Percentiles rank a stretch among this genome's conserved stretches.
phyloP scores from a whole-genome alignment of 1,140 invertebrate genomes.

The Physella acuta region DNA sequence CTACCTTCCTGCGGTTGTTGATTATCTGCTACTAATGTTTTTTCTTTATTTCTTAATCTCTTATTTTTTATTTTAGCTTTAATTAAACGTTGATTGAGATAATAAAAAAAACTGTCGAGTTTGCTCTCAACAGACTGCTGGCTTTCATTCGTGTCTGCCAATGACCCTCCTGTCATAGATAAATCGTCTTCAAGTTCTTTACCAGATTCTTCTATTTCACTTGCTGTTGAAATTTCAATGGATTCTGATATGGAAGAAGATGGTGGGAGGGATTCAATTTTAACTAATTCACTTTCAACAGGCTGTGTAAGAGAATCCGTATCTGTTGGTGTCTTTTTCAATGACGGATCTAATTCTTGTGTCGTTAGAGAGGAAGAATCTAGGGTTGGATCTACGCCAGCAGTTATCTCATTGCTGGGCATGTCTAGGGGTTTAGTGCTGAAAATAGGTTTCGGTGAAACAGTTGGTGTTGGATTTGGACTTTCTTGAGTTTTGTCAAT shows the following conservation, averaged over 20 bases:
- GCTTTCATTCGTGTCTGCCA: neutral
- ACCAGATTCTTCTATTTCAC: conserved; percentile 1
- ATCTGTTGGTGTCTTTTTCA: too few species aligned
- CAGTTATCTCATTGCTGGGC: neutral
- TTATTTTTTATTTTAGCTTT: too few species aligned
- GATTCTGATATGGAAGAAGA: conserved; percentile 15
- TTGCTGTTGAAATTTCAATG: conserved; percentile 9
- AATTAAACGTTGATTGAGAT: conserved; percentile 14
- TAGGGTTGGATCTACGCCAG: neutral
- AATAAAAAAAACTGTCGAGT: conserved; percentile 12
- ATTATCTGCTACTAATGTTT: too few species aligned
- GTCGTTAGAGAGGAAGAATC: too few species aligned
- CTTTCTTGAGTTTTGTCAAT: too few species aligned
- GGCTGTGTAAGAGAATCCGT: neutral
- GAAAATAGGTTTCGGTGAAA: too few species aligned
- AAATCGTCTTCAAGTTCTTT: neutral
- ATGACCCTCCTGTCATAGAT: neutral
- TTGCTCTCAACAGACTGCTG: conserved; percentile 1
- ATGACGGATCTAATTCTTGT: too few species aligned
- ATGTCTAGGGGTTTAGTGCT: too few species aligned
- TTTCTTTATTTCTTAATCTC: neutral
- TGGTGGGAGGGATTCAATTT: neutral
- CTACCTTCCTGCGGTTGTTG: too few species aligned
- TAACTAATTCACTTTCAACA: neutral
- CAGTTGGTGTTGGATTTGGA: too few species aligned